phyloP scores from a whole-genome alignment of 2,888 invertebrate genomes.

The Sthenelais limicola region DNA sequence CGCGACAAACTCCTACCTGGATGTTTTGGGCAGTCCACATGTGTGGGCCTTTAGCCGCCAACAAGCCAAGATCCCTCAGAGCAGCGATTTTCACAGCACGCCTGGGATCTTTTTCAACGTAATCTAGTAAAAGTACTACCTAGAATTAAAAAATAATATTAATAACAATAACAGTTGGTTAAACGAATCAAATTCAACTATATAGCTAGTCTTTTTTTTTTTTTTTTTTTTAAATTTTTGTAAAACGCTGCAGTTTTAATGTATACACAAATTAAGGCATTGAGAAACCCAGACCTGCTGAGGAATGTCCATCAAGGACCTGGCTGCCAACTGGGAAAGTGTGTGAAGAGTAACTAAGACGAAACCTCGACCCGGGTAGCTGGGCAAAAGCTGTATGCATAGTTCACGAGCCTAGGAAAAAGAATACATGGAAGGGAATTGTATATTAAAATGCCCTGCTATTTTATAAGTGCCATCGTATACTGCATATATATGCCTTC shows the following conservation, averaged over 20 bases:
- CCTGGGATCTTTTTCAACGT: constrained; percentile 81
- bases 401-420: constrained; percentile 79
- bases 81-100: constrained; percentile 80
- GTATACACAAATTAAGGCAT: too few relatives aligned
- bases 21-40: constrained; percentile 81
- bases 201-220: neutral
- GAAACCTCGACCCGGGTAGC: constrained; percentile 86
- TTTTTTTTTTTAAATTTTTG: too few relatives aligned
- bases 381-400: constrained; percentile 82
- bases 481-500: too few relatives aligned
- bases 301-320: constrained; percentile 91
- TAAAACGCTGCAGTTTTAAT: too few relatives aligned
- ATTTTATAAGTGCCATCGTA: too few relatives aligned
- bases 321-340: constrained; percentile 88
- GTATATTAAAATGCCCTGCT: too few relatives aligned
- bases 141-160: constrained; percentile 49
- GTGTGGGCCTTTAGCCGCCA: constrained; percentile 80
- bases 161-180: neutral
- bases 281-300: constrained; percentile 79
- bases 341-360: constrained; percentile 88
- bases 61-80: constrained; percentile 47
- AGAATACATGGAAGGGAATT: neutral
- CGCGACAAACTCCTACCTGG: constrained; percentile 57
- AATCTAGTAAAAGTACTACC: constrained; percentile 79
- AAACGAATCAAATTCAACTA: too few relatives aligned